Conservation (phyloP, 1,140 invertebrate species). For the Anadara kagoshimensis region DNA sequence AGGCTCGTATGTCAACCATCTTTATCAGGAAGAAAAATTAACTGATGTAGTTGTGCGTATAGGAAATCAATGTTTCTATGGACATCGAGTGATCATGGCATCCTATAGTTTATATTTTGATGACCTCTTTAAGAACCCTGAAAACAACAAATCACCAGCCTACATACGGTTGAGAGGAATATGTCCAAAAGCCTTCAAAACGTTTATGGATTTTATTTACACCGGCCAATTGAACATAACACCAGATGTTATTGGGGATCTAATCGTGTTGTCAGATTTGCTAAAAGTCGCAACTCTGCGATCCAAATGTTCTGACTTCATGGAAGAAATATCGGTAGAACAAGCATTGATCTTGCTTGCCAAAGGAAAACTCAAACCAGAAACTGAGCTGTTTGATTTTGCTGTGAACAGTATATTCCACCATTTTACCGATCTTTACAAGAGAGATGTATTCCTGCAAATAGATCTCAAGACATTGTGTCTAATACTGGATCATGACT, state of each 20-base stretch:
- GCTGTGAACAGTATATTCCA: conserved; percentile 5
- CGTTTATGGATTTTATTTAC: conserved; percentile 29
- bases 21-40: conserved; percentile 27
- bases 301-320: conserved; percentile 4
- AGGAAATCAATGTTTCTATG: conserved; percentile 12
- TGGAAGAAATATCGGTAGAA: conserved; percentile 10
- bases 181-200: conserved; percentile 18
- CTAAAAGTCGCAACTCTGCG: conserved; percentile 17
- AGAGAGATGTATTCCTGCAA: conserved; percentile 6
- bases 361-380: conserved; percentile 1
- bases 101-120: conserved; percentile 36
- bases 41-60: conserved; percentile 32
- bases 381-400: conserved; percentile 16
- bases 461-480: conserved; percentile 23
- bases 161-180: conserved; percentile 27
- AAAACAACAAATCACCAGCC: conserved; percentile 13
- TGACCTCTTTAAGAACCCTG: conserved; percentile 26
- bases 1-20: conserved; percentile 25
- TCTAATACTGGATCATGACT: conserved; percentile 21
- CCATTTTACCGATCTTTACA: conserved; percentile 12
- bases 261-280: conserved; percentile 29
- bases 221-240: conserved; percentile 21
- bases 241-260: conserved; percentile 19
- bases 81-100: conserved; percentile 31
- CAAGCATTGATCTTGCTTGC: conserved; percentile 4